These are phyloP conservation scores for Etheostoma perlongum DNA, from an alignment of 2,797 vertebrate species.

Conservation along the genomic window DNA sequence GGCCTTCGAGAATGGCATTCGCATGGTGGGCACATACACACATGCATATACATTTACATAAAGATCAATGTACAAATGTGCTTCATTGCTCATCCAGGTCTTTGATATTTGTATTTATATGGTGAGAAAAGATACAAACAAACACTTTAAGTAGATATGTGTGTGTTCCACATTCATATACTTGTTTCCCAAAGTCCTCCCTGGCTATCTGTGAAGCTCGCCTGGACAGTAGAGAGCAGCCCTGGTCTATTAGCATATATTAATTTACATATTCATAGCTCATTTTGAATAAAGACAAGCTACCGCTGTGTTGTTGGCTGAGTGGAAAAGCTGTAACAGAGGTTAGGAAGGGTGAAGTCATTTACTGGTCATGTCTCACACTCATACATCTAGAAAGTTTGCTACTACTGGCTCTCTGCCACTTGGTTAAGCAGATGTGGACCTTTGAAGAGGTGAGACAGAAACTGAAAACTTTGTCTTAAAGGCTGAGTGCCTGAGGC, in stretches of 20 bases:
- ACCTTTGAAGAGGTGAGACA: constrained; percentile 29
- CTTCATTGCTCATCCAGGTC: constrained; percentile 26
- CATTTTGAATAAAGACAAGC: constrained; percentile 57
- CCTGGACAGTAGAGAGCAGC: constrained; percentile 39
- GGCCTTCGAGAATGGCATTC: constrained; percentile 97
- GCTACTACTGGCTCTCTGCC: constrained; percentile 12
- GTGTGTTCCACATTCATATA: constrained; percentile 13
- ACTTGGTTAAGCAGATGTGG: constrained; percentile 32
- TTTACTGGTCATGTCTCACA: constrained; percentile 29
- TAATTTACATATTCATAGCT: constrained; percentile 70
- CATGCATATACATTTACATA: constrained; percentile 13
- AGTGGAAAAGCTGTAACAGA: constrained; percentile 44
- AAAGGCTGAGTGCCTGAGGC: constrained; percentile 10
- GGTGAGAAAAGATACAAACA: constrained; percentile 14
- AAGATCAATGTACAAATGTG: constrained; percentile 16
- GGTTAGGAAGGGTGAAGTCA: constrained; percentile 58
- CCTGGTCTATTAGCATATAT: constrained; percentile 45
- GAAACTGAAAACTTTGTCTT: constrained; percentile 9
- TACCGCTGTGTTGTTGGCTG: constrained; percentile 42
- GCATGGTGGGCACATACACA: constrained; percentile 85
- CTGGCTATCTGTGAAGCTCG: constrained; percentile 39
- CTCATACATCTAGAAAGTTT: constrained; percentile 29
- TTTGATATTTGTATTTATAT: constrained; percentile 38
- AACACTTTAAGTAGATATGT: constrained; percentile 23
- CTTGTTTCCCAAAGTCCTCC: constrained; percentile 20